Base-by-base conservation (phyloP, 2,113 vertebrate species). In the Ageneiosus marmoratus region DNA sequence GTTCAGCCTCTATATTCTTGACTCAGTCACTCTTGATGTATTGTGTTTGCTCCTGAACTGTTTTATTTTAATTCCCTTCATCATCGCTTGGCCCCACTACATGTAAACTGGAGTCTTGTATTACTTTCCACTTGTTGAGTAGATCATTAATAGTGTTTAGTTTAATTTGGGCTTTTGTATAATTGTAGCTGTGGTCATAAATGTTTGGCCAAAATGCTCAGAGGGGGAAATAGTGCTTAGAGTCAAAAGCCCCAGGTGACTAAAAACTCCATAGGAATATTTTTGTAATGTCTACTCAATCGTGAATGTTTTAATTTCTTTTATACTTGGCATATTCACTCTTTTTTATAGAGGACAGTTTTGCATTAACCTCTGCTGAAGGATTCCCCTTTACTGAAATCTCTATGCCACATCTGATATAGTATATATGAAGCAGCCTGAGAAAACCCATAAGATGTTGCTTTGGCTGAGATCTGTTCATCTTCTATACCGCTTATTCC, bases 121-220 rank as follows among this genome's bases (percentile, higher is more conserved):
- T 81, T 76, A 81, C 78, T 51, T 79, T 41, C 76, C 46, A 51
- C 55, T 56, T 58, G 76, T 74, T 74, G 48, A 84, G 67, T 89
- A 88, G 90, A 81, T 82, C 81, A 67, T 75, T 89, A 92, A 93
- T 92, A 91, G 86, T 87, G 83, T 91, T 92, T 89, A 81, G 86
- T 58, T 85, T 90, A 29, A 80, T 53, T 85, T 70, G 79, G 44
- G 72, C 87, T 46, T 88, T 91, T 91, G 87, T 88, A 87, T 89
- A 91, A 89, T 91, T 90, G 85, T 13, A 44, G 73, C 82, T 32
- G 58, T 72, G 63, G 79, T 84, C 81, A 76, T 55, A 76, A 69
- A 79, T 77, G 74, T 56, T 78, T 73, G 58, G 82, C 29, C 24
- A 34, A 78, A 67, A 84, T 74, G 24, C 79, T 82, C 87, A 12